Evolutionary conservation across 35 echinoderm and acorn worm genomes (phyloP).

Genomic region (Ophioderma brevispina): DNA sequence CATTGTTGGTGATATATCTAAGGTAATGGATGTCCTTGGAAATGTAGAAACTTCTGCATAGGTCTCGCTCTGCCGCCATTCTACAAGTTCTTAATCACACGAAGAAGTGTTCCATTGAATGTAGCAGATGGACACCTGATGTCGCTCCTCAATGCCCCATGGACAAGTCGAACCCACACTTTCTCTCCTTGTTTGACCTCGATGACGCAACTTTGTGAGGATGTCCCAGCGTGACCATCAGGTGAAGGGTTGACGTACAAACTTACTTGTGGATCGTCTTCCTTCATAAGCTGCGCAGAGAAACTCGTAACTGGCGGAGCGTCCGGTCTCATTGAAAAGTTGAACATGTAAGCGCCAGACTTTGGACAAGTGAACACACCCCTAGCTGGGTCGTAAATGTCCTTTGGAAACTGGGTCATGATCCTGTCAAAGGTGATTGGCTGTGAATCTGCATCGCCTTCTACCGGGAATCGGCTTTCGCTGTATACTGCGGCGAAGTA

Average conservation of each 20-base stretch:
- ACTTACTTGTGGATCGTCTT: constrained; percentile 36
- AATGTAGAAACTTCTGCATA: no score
- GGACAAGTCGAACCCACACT: constrained; percentile 51
- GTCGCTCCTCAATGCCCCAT: constrained; percentile 47
- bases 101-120: constrained; percentile 35
- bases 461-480: not conserved
- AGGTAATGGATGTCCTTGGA: no score
- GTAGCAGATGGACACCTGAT: constrained; percentile 44
- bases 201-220: constrained; percentile 44
- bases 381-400: not conserved
- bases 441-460: not conserved
- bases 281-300: constrained; percentile 41
- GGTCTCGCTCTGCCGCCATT: no score
- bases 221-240: constrained; percentile 42
- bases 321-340: constrained; percentile 19
- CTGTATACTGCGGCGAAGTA: constrained; percentile 24
- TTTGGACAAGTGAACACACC: constrained; percentile 22
- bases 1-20: no score
- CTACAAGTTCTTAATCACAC: not conserved
- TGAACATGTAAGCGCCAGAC: constrained; percentile 19
- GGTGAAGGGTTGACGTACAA: constrained; percentile 38
- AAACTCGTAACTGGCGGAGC: not conserved
- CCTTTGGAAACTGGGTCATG: not conserved
- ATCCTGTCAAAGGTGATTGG: constrained; percentile 17
- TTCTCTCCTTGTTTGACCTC: constrained; percentile 49